Evolutionary conservation across 2,888 invertebrate species (phyloP).

Genomic region (Lepidochitona cinerea): DNA sequence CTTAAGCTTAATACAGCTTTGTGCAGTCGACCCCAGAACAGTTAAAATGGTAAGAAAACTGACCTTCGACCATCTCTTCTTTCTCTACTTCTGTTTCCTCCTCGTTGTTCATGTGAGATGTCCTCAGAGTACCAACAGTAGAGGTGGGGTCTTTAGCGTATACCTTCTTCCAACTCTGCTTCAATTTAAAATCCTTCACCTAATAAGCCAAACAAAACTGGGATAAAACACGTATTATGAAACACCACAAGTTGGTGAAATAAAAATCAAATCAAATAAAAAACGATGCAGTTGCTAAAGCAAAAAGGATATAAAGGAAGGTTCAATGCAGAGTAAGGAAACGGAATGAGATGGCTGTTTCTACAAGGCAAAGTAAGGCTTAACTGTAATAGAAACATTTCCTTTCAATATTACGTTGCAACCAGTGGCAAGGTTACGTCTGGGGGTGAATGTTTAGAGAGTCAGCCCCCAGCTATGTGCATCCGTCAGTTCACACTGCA

Average conservation of each 20-base stretch:
- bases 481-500: no score
- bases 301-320: background rate
- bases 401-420: no score
- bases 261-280: background rate
- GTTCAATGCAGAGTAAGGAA: background rate
- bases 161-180: constrained; percentile 69
- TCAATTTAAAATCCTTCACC: constrained; percentile 69
- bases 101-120: constrained; percentile 70
- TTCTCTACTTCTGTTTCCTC: constrained; percentile 73
- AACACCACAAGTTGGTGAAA: background rate
- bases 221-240: background rate
- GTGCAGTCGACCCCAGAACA: no score
- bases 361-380: no score
- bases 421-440: no score
- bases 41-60: no score
- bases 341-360: no score
- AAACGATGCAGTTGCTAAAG: no score
- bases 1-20: no score
- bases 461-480: no score
- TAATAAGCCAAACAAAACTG: constrained; percentile 38
- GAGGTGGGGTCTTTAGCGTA: constrained; percentile 68
- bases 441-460: no score
- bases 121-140: constrained; percentile 58
- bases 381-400: no score
- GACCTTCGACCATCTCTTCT: constrained; percentile 75